A percentile compares a stretch with the other conserved stretches of the same genome.
These are phyloP conservation scores for Drosophila nr. fundita DNA, from an alignment of 2,888 invertebrate genomes.

Conservation along the genomic window DNA sequence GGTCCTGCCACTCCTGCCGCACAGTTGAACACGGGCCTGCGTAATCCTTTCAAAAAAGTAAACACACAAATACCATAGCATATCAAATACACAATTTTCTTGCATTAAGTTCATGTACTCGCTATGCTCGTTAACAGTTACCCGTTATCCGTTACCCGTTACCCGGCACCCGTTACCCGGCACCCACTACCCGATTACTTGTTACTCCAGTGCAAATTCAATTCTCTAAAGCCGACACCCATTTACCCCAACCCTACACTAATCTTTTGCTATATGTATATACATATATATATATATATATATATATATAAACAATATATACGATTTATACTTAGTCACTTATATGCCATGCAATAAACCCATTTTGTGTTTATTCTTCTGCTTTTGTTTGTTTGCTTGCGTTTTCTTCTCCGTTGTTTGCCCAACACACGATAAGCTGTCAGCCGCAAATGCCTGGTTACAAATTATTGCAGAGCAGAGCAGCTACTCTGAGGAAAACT, in stretches of 20 bases:
- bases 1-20: conserved; percentile 40
- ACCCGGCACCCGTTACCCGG: background rate
- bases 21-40: conserved; percentile 84
- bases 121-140: conserved; percentile 3
- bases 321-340: background rate
- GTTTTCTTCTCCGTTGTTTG: conserved; percentile 28
- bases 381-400: conserved; percentile 8
- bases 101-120: conserved; percentile 41
- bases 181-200: background rate
- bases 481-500: conserved; percentile 10
- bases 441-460: background rate
- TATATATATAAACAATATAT: conserved; percentile 1
- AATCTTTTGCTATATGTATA: background rate
- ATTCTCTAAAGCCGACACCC: conserved; percentile 30
- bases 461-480: background rate
- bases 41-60: conserved; percentile 85
- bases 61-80: conserved; percentile 61
- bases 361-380: conserved; percentile 9
- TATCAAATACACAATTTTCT: conserved; percentile 42
- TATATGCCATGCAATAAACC: conserved; percentile 8
- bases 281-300: background rate
- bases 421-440: conserved; percentile 6
- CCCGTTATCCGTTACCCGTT: background rate
- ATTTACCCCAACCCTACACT: background rate
- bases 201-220: conserved; percentile 1